phyloP scores from a whole-genome alignment of 2,888 invertebrate genomes.

The Ormyrus labotus region DNA sequence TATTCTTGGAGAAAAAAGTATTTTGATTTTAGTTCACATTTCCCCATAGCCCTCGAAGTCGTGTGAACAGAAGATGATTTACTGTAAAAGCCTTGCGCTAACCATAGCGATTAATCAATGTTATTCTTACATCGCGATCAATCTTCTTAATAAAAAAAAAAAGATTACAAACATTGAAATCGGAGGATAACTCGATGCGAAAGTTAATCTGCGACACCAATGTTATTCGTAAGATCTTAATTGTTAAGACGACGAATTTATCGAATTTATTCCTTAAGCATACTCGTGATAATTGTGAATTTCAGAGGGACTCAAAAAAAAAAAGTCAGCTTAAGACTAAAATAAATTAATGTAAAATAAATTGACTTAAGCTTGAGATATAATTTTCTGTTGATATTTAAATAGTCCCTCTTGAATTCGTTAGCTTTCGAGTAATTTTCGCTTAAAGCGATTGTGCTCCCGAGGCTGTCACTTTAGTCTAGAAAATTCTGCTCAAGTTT shows the following conservation, averaged over 20 bases:
- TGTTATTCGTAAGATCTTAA: constrained; percentile 47
- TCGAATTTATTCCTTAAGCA: constrained; percentile 54
- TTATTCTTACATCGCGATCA: constrained; percentile 51
- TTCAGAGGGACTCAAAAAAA: constrained; percentile 54
- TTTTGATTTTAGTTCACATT: constrained; percentile 63
- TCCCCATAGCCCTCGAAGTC: constrained; percentile 61
- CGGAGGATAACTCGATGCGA: constrained; percentile 45
- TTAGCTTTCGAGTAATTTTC: constrained; percentile 49
- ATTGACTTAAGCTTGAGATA: constrained; percentile 47
- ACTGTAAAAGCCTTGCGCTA: constrained; percentile 38
- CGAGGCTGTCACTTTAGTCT: constrained; percentile 57
- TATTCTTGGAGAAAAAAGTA: constrained; percentile 59
- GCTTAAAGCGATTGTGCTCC: constrained; percentile 53
- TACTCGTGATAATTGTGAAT: constrained; percentile 55
- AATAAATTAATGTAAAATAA: constrained; percentile 50
- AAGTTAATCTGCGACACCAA: constrained; percentile 52
- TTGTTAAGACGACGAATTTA: constrained; percentile 50
- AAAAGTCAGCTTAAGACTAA: constrained; percentile 51
- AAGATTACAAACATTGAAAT: constrained; percentile 41
- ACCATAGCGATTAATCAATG: constrained; percentile 50
- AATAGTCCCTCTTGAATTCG: constrained; percentile 53
- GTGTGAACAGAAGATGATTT: constrained; percentile 60
- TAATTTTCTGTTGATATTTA: constrained; percentile 48
- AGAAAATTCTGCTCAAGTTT: constrained; percentile 66
- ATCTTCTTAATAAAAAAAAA: constrained; percentile 40